Evolutionary conservation across 2,888 invertebrate genomes (phyloP), one percentile per base, ranked within the genome.

Genomic region (Heteropelma amictum): DNA sequence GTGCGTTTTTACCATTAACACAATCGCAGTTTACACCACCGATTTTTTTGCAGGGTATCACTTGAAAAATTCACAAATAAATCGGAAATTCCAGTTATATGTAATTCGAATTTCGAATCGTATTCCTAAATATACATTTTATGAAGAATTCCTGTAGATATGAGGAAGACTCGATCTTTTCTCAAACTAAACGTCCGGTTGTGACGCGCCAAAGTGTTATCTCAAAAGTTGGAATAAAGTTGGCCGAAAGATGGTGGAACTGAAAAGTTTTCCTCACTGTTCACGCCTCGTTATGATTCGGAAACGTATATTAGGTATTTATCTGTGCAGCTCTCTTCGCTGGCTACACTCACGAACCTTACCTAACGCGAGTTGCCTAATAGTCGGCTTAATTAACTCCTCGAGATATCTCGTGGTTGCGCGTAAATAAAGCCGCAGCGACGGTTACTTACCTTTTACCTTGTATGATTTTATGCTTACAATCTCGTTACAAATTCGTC

Each of bases 311-410:
- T 23, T 7, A 35, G 14, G 30, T 51, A 10, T 17, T 30, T 51
- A 12, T 33, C n/a, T n/a, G 7, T 33, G 7, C n/a, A 10, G 10
- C n/a, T 33, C 26, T 58, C 53, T 28, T 60, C 42, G 45, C 61
- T 56, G 26, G 21, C 53, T 30, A 19, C 23, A 19, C n/a, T n/a
- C n/a, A n/a, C n/a, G n/a, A n/a, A n/a, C 21, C 26, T 23, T 26
- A n/a, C 23, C 23, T 17, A 45, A 17, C 26, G 26, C 19, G 45
- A 40, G 63, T 77, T 77, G 75, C 77, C 58, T 68, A 71, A 77
- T 75, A 67, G 64, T 64, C 63, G 53, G 68, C 33, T 68, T 77
- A 77, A 77, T 77, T 75, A 77, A 71, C 67, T 47, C 67, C 35
- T 38, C 40, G 58, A 30, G 65, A 38, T 54, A n/a, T 21, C 40